Base-by-base conservation (phyloP, 2,888 invertebrate species). In the Blera fallax region DNA sequence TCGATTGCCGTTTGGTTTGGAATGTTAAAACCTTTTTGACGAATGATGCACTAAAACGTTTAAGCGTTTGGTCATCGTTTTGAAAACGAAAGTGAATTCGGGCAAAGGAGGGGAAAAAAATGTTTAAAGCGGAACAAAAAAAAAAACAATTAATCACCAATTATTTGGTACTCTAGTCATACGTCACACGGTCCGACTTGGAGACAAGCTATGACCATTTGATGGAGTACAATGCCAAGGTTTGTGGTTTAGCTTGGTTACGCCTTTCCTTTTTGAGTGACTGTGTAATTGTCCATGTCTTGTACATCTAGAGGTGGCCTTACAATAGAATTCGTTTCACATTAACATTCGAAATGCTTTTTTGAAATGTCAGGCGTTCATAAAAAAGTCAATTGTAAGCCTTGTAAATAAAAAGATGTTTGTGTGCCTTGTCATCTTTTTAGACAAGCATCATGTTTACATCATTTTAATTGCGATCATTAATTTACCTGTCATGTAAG, bases 41-140 rank as follows among this genome's bases (percentile, higher is more conserved):
- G 43, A 74, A 56, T 76, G 11, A 7, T 8, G 7, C 8, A 32
- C 32, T 32, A 2, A 32, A 8, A 7, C 34, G 10, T 10, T 64
- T 8, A n/a, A 54, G 60, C 24, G 7, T 16, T 27, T 11, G 2
- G 24, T 24, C n/a, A 4, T 4, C 2, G 60, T 21, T 45, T 62
- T 34, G 62, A 78, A 70, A 78, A 70, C 48, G 78, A 78, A 78
- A 79, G 70, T 79, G 48, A 72, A 27, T 50, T 64, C 54, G 16
- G 34, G 14, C 18, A 37, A 56, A 56, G 24, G 24, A 24, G 4
- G 24, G 24, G 24, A 24, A 24, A 24, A 24, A 24, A 24, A 4
- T 4, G 24, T 24, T 24, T 24, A 24, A 24, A 24, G 24, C 24
- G 2, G 29, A 56, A 16, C 16, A 21, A 27, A 34, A 43, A 45